phyloP scores from a whole-genome alignment of 2,113 vertebrate genomes.

The Microcebus jonahi region DNA sequence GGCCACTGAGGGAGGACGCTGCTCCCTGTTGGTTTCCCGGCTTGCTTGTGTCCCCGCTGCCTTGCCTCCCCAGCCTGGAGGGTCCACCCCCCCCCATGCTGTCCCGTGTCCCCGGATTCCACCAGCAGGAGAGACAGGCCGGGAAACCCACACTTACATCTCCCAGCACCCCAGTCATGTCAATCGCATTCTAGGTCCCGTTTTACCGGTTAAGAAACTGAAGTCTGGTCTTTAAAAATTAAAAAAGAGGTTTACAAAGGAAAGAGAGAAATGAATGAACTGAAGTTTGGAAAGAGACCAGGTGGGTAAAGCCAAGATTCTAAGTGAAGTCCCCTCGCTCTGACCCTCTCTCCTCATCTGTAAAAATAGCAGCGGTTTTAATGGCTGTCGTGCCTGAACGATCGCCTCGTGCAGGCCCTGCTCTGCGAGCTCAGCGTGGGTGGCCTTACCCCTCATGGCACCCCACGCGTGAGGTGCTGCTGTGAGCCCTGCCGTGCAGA shows the following conservation, averaged over 20 bases:
- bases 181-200: background rate
- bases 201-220: background rate
- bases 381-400: rapidly evolving
- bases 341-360: background rate
- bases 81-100: background rate
- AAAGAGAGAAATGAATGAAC: background rate
- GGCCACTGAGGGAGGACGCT: background rate
- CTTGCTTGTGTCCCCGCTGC: background rate
- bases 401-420: background rate
- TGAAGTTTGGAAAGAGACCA: background rate
- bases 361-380: background rate
- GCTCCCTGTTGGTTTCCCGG: background rate
- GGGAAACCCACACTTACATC: background rate
- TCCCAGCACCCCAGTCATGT: background rate
- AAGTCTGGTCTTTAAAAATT: background rate
- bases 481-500: background rate
- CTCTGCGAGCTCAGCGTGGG: too few relatives aligned
- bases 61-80: background rate
- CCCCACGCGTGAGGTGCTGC: background rate
- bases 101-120: background rate
- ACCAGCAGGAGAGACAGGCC: background rate
- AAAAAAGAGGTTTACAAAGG: background rate
- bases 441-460: too few relatives aligned
- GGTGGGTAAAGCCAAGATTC: background rate
- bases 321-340: background rate